A percentile compares a stretch with the other conserved stretches of the same genome.
Conservation (phyloP, 2,888 invertebrate species). For the Tanytarsus gracilentus region DNA sequence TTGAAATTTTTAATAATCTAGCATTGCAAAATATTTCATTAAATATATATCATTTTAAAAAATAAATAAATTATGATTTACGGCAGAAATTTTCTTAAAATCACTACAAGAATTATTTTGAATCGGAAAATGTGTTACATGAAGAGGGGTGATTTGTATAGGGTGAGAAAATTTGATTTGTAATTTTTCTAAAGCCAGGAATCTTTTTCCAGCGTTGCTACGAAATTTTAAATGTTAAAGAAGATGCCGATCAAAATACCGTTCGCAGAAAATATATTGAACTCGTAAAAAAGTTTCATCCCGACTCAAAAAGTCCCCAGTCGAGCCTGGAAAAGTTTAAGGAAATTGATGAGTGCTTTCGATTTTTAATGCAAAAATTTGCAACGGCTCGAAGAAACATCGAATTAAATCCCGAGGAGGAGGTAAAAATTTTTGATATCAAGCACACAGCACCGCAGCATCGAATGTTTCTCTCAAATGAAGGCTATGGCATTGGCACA, state of each 20-base stretch:
- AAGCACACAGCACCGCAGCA: conserved; percentile 85
- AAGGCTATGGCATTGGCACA: conserved; percentile 70
- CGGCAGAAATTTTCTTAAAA: neutral
- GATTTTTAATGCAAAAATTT: conserved; percentile 57
- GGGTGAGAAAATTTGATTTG: neutral
- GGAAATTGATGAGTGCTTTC: conserved; percentile 66
- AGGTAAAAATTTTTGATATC: conserved; percentile 53
- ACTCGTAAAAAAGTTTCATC: conserved; percentile 74
- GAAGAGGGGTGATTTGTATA: conserved; percentile 10
- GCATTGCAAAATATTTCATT: neutral
- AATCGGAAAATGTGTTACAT: neutral
- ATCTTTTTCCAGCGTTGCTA: conserved; percentile 54
- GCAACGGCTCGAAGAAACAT: conserved; percentile 51
- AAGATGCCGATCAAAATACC: conserved; percentile 61
- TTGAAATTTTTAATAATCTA: no score
- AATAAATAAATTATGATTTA: neutral
- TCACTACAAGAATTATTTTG: neutral
- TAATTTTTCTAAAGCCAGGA: neutral
- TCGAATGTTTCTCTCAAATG: conserved; percentile 69
- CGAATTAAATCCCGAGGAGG: conserved; percentile 42
- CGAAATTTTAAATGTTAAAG: conserved; percentile 54
- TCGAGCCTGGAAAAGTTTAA: conserved; percentile 68
- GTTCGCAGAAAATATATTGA: conserved; percentile 63
- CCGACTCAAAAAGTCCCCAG: conserved; percentile 64
- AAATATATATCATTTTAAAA: neutral